phyloP scores from a whole-genome alignment of 2,113 vertebrate species.

The Heliornis fulica region DNA sequence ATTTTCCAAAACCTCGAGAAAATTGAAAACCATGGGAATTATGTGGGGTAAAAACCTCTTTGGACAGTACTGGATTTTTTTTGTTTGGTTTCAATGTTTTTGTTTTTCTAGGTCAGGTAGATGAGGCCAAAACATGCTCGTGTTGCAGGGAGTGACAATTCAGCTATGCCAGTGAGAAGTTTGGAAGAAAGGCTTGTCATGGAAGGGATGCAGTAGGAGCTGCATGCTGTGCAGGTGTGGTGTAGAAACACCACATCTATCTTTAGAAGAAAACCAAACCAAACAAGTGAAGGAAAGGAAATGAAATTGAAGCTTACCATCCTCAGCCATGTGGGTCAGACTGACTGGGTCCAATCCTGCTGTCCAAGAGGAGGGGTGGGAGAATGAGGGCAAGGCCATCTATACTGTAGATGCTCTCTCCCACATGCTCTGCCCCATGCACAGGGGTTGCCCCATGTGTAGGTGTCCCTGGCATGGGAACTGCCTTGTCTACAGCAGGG shows the following conservation, averaged over 20 bases:
- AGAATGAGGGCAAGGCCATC: not conserved
- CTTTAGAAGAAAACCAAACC: not conserved
- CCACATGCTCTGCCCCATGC: not conserved
- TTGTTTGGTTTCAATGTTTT: not conserved
- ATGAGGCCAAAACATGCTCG: not conserved
- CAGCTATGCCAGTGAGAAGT: not conserved
- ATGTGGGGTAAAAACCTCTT: not conserved
- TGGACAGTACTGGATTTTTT: not conserved
- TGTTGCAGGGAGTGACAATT: not conserved
- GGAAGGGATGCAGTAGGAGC: not conserved
- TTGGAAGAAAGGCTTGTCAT: not conserved
- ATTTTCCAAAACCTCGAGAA: not conserved
- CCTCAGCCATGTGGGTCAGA: not conserved
- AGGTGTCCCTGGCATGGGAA: rapidly evolving
- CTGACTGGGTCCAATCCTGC: not conserved
- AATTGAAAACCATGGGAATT: not conserved
- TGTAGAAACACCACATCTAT: not conserved
- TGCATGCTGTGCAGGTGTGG: not conserved
- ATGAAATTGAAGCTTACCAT: not conserved
- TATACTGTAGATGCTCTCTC: rapidly evolving
- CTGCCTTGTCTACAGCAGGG: not conserved
- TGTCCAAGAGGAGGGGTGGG: not conserved
- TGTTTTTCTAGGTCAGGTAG: not conserved
- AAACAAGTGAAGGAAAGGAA: not conserved
- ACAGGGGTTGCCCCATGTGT: not conserved